These are phyloP conservation scores for Varanus komodoensis DNA, from an alignment of 2,113 vertebrate genomes.

Conservation along the genomic window DNA sequence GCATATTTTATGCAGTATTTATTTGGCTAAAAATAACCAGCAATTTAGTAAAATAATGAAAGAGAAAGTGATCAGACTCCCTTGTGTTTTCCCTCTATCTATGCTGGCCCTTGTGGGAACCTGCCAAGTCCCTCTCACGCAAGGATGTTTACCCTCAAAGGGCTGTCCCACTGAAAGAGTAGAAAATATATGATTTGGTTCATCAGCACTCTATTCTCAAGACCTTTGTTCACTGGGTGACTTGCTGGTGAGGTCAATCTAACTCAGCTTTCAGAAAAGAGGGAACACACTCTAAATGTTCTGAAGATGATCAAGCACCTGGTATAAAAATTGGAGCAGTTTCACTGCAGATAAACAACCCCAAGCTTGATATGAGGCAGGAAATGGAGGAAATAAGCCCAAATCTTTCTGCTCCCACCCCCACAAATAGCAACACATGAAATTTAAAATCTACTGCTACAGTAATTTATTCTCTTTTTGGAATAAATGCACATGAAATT, in stretches of 20 bases:
- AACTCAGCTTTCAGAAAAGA: constrained; percentile 52
- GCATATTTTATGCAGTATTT: background rate
- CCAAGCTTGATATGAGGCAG: background rate
- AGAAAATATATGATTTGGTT: constrained; percentile 51
- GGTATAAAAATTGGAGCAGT: constrained; percentile 25
- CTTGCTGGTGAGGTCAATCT: constrained; percentile 53
- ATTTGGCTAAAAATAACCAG: constrained; percentile 9
- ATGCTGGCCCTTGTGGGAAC: constrained; percentile 26
- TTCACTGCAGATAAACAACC: background rate
- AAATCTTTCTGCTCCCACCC: background rate
- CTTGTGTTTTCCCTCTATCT: constrained; percentile 7
- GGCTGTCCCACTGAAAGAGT: constrained; percentile 17
- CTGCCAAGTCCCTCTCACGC: constrained; percentile 12
- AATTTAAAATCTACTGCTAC: background rate
- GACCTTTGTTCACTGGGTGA: constrained; percentile 44
- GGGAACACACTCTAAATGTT: constrained; percentile 29
- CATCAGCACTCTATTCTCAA: constrained; percentile 34
- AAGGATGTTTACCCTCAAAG: constrained; percentile 31
- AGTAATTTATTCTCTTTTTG: background rate
- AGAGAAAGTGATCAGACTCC: constrained; percentile 5
- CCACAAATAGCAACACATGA: background rate
- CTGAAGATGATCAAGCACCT: constrained; percentile 56
- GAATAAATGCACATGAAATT: background rate
- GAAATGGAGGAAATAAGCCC: background rate
- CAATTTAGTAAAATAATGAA: background rate